A percentile compares a stretch with the other conserved stretches of the same genome.
These are phyloP conservation scores for Blennius ocellaris DNA, from an alignment of 2,113 vertebrate species.

Conservation along the genomic window DNA sequence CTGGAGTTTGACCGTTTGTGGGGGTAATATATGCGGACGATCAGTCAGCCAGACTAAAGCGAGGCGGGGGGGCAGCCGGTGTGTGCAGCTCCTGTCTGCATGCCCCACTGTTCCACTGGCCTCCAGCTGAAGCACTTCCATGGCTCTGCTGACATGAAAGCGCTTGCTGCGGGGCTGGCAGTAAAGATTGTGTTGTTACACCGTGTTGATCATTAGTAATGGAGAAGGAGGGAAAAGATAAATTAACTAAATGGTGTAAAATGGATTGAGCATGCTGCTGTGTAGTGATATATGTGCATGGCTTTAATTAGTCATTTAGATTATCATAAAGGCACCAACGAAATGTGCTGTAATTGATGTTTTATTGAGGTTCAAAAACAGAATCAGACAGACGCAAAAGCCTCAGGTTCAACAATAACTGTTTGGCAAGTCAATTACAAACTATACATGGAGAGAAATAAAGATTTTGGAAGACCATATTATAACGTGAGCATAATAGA, in stretches of 20 bases:
- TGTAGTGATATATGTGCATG: slow-evolving; percentile 17
- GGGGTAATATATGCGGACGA: slow-evolving; percentile 65
- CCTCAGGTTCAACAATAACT: not conserved
- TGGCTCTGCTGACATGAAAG: slow-evolving; percentile 51
- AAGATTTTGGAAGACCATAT: too few species aligned
- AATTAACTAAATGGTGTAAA: slow-evolving; percentile 35
- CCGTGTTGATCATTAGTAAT: slow-evolving; percentile 54
- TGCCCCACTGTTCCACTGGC: slow-evolving; percentile 35
- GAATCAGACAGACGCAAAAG: not conserved
- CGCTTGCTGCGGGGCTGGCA: slow-evolving; percentile 4
- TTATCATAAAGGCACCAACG: slow-evolving; percentile 11
- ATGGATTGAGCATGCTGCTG: slow-evolving; percentile 24
- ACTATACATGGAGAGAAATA: too few species aligned
- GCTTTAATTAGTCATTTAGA: slow-evolving; percentile 14
- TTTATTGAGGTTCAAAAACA: slow-evolving; percentile 7
- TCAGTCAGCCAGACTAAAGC: slow-evolving; percentile 53
- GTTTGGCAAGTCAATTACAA: too few species aligned
- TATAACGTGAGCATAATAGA: too few species aligned
- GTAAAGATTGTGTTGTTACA: slow-evolving; percentile 37
- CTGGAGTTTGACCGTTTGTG: slow-evolving; percentile 43
- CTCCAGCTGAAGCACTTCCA: slow-evolving; percentile 55
- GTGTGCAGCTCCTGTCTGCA: slow-evolving; percentile 30
- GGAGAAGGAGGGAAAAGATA: slow-evolving; percentile 10
- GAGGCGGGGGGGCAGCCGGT: slow-evolving; percentile 36
- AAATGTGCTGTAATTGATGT: slow-evolving; percentile 5